Percentiles rank a stretch among this genome's conserved stretches.
Evolutionary conservation across 2,113 vertebrate genomes (phyloP).

Genomic region (Sceloporus undulatus): DNA sequence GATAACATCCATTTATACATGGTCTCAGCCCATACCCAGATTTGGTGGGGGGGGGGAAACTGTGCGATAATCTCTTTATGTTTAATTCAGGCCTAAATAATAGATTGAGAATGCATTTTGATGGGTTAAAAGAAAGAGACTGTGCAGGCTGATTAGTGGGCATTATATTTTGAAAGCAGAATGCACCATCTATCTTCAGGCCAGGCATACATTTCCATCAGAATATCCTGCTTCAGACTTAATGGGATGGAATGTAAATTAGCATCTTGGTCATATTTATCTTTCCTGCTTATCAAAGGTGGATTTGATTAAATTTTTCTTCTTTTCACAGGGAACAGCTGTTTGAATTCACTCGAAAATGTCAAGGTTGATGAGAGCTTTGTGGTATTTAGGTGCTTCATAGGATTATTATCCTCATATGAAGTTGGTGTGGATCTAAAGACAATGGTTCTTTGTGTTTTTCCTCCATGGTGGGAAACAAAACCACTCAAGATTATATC

Average conservation of each 20-base stretch:
- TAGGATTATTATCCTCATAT: neutral
- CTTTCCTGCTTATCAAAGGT: conserved; percentile 43
- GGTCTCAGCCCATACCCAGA: too few relatives aligned
- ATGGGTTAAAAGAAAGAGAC: neutral
- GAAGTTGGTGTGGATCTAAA: neutral
- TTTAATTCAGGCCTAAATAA: neutral
- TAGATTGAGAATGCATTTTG: conserved; percentile 8
- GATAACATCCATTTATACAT: too few relatives aligned
- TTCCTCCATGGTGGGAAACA: neutral
- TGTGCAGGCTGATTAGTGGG: neutral
- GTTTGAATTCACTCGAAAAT: conserved; percentile 38
- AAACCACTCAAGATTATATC: neutral
- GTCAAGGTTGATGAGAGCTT: conserved; percentile 8
- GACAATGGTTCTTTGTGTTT: neutral
- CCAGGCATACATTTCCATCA: conserved; percentile 5
- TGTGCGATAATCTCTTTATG: too few relatives aligned
- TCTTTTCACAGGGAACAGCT: conserved; percentile 32
- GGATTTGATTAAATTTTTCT: conserved; percentile 30
- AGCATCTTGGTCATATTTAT: conserved; percentile 40
- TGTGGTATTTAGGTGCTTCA: neutral
- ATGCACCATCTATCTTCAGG: neutral
- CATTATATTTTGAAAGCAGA: conserved; percentile 27
- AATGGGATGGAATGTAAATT: conserved; percentile 1
- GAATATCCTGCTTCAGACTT: neutral
- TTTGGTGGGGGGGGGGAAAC: too few relatives aligned